Percentiles rank a stretch among this genome's conserved stretches.
phyloP scores from a whole-genome alignment of 2,797 vertebrate genomes.

The Acrossocheilus wenchowensis region DNA sequence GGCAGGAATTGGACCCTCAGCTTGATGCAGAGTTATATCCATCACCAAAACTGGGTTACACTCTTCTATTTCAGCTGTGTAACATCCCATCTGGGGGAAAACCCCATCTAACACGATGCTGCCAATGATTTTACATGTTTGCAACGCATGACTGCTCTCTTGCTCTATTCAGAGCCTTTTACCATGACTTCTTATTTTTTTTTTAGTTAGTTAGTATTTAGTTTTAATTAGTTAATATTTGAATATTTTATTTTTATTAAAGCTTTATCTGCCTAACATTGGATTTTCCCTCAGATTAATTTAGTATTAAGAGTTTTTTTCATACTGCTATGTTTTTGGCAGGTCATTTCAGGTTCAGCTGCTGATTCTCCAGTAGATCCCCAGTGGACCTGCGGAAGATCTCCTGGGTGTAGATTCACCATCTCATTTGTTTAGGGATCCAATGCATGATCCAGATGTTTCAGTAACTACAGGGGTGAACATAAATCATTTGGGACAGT shows the following conservation, averaged over 20 bases:
- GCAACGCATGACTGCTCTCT: neutral
- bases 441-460: slow-evolving; percentile 38
- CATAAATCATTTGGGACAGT: slow-evolving; percentile 17
- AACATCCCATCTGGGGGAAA: slow-evolving; percentile 9
- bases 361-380: neutral
- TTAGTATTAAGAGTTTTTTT: neutral
- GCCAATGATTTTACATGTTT: slow-evolving; percentile 3
- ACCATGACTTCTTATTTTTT: neutral
- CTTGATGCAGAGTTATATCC: slow-evolving; percentile 32
- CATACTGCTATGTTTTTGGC: neutral
- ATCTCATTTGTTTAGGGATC: neutral
- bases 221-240: neutral
- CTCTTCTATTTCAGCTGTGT: slow-evolving; percentile 12
- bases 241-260: neutral
- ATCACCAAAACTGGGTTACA: slow-evolving; percentile 37
- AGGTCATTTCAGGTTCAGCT: neutral
- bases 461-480: neutral
- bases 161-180: neutral
- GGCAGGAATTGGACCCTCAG: slow-evolving; percentile 23
- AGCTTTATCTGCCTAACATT: neutral
- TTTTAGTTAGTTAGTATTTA: neutral
- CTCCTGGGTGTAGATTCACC: neutral
- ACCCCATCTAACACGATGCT: neutral
- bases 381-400: neutral
- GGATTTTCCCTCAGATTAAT: neutral